Conservation (phyloP, 2,797 vertebrate genomes). For the Eurystomus glaucurus region DNA sequence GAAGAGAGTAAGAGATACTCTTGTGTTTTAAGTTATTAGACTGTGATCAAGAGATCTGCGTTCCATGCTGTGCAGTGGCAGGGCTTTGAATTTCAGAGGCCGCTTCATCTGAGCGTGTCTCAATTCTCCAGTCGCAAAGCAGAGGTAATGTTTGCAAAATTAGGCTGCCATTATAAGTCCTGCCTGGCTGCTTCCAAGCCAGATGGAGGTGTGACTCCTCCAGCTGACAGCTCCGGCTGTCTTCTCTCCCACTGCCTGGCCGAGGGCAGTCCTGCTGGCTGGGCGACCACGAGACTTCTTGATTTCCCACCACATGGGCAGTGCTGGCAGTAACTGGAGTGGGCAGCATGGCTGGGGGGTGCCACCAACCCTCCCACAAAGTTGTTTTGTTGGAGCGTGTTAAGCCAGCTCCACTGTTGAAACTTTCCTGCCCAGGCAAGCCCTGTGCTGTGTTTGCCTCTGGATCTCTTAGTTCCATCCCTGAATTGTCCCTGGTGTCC, state of each 20-base stretch:
- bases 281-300: accelerated
- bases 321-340: neutral
- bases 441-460: neutral
- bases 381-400: neutral
- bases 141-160: neutral
- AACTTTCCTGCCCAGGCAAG: neutral
- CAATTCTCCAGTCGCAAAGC: neutral
- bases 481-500: neutral
- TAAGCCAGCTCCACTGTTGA: neutral
- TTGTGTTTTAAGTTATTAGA: neutral
- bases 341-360: neutral
- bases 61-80: neutral
- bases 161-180: neutral
- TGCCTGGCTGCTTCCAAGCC: constrained; percentile 14
- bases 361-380: neutral
- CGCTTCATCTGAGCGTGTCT: accelerated
- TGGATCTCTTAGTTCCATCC: neutral
- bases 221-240: neutral
- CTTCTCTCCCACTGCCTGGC: neutral
- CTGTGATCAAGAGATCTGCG: neutral
- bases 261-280: neutral
- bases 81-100: neutral
- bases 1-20: neutral
- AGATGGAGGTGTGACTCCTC: neutral
- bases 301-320: neutral